A percentile compares a stretch with the other conserved stretches of the same genome.
These are phyloP conservation scores for Drosophila saltans DNA, from an alignment of 1,140 invertebrate genomes.

Conservation along the genomic window DNA sequence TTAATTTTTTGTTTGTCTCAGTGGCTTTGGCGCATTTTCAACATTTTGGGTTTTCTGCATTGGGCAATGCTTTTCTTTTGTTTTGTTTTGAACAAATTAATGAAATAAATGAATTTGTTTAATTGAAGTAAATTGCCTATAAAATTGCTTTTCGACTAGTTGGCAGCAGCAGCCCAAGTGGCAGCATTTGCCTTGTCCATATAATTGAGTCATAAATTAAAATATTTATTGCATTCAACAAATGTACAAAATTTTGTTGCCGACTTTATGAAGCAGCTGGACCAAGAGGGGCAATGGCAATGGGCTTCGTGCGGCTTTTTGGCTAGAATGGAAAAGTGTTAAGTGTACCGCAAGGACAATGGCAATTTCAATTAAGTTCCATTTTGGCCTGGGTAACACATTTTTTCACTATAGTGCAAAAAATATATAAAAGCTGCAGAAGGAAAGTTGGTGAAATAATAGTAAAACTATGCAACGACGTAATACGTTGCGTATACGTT, in stretches of 20 bases:
- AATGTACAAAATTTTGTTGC: conserved; percentile 55
- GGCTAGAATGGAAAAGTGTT: conserved; percentile 32
- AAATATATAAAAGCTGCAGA: background rate
- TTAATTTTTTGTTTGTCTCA: conserved; percentile 25
- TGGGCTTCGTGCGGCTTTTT: no score
- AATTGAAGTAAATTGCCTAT: conserved; percentile 72
- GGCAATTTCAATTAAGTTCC: conserved; percentile 65
- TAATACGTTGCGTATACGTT: conserved; percentile 43
- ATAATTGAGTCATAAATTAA: conserved; percentile 71
- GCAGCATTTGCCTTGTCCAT: conserved; percentile 5
- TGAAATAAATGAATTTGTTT: conserved; percentile 76
- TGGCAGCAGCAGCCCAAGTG: conserved; percentile 9
- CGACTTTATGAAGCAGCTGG: conserved; percentile 2
- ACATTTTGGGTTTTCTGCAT: conserved; percentile 10
- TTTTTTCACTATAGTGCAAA: conserved; percentile 48
- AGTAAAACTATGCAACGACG: background rate
- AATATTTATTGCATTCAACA: conserved; percentile 66
- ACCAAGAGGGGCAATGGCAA: no score
- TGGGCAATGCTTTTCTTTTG: conserved; percentile 30
- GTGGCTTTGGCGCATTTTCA: conserved; percentile 44
- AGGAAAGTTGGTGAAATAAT: background rate
- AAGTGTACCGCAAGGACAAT: conserved; percentile 35
- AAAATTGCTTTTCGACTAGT: conserved; percentile 64
- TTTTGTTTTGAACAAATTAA: conserved; percentile 53
- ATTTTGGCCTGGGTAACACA: conserved; percentile 45